Evolutionary conservation across 2,888 invertebrate species (phyloP), one percentile per base, ranked within the genome.

Genomic region (Drosophila hamatofila): DNA sequence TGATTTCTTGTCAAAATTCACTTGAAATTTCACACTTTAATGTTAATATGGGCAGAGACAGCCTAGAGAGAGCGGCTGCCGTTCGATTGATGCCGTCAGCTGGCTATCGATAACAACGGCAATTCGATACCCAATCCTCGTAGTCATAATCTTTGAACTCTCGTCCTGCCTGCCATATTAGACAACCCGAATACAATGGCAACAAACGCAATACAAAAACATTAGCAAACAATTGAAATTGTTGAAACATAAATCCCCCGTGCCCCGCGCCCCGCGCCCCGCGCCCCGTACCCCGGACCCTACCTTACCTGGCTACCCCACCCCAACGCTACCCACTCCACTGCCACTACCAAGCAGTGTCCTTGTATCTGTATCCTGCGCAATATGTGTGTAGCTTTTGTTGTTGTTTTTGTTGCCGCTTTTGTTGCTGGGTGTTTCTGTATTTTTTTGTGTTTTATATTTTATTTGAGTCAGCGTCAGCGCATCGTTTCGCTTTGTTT

Each of bases 11-110:
- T 87, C 80, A 84, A 84, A 85, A 85, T 88, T 88, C 87, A 66
- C 52, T 78, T 70, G 88, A 88, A 88, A 88, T 83, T 87, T 88
- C 88, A 88, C 88, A 88, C 88, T 79, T 88, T 75, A 67, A 68
- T 81, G 84, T 58, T 74, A 81, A 81, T 58, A 16, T 16, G 21
- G 35, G 54, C 48, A 14, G 39, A 14, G 27, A 11, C n/a, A 5
- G 14, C 3, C 14, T 9, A 27, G 18, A 16, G 18, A 18, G 35
- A 41, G 35, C 61, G 61, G 60, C 64, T 67, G 69, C 72, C 35
- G 42, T 59, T 69, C 76, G 76, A 76, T 77, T 63, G 60, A 44
- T 37, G 55, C 18, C 58, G 35, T 41, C 33, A 54, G 49, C 48
- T 46, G 57, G 41, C 46, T 75, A 72, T 70, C 72, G 82, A 81